Conservation (phyloP, 2,888 invertebrate species). For the Carterocephalus palaemon region DNA sequence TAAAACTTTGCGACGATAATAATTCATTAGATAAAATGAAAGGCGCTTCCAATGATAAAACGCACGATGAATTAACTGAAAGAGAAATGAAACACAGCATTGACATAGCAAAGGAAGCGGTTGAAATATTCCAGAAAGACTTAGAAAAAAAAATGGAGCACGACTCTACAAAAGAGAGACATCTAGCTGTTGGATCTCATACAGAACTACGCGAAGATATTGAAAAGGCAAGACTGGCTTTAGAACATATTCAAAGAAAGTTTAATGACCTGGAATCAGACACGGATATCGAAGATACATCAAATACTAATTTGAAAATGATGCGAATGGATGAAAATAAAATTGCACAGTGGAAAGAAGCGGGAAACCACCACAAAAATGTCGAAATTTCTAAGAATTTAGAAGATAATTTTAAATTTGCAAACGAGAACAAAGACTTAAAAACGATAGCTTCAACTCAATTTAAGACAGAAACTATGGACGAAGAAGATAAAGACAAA, state of each 20-base stretch:
- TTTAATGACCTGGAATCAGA: slow-evolving; percentile 47
- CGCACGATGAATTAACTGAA: slow-evolving; percentile 38
- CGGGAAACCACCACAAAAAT: slow-evolving; percentile 53
- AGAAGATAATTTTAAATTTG: slow-evolving; percentile 54
- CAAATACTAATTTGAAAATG: slow-evolving; percentile 35
- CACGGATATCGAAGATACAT: slow-evolving; percentile 38
- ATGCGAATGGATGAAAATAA: slow-evolving; percentile 49
- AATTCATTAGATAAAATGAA: slow-evolving; percentile 38
- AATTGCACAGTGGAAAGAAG: slow-evolving; percentile 61
- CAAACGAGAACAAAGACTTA: background rate
- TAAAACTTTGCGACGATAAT: slow-evolving; percentile 57
- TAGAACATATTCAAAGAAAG: slow-evolving; percentile 49
- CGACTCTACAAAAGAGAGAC: slow-evolving; percentile 37
- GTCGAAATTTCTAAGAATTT: slow-evolving; percentile 56
- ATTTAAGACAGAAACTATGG: background rate
- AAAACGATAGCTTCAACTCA: no score
- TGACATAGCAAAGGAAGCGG: slow-evolving; percentile 61
- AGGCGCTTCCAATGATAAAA: slow-evolving; percentile 36
- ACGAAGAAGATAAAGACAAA: background rate
- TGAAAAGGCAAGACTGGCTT: slow-evolving; percentile 53
- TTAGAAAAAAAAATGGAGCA: slow-evolving; percentile 49
- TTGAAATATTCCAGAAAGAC: slow-evolving; percentile 59
- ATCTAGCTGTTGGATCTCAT: slow-evolving; percentile 41
- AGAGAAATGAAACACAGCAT: slow-evolving; percentile 60
- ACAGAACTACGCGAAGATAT: slow-evolving; percentile 54